A percentile compares a stretch with the other conserved stretches of the same genome.
Evolutionary conservation across 2,888 invertebrate genomes (phyloP).

Genomic region (Hofmannophila pseudospretella): DNA sequence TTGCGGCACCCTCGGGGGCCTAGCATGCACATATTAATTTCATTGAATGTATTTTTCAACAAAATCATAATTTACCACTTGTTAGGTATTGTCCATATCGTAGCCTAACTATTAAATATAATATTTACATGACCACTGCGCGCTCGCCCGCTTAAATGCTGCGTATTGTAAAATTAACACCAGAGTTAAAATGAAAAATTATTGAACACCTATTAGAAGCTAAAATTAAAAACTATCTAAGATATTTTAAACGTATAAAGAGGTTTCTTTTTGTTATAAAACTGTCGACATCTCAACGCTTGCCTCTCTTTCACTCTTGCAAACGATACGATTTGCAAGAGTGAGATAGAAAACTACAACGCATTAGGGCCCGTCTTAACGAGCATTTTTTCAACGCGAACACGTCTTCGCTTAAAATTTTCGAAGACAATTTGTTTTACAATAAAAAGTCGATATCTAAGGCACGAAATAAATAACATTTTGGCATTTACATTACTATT

Average conservation of each 20-base stretch:
- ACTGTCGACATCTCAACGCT: too few relatives aligned
- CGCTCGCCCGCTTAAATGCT: slow-evolving; percentile 49
- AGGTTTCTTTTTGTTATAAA: slow-evolving; percentile 40
- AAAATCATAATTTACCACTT: slow-evolving; percentile 71
- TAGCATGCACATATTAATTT: slow-evolving; percentile 63
- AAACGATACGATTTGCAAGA: too few relatives aligned
- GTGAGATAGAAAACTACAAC: too few relatives aligned
- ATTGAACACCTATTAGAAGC: slow-evolving; percentile 75
- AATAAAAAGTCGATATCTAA: too few relatives aligned
- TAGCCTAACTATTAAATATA: slow-evolving; percentile 69
- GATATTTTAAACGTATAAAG: slow-evolving; percentile 59
- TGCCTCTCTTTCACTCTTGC: too few relatives aligned
- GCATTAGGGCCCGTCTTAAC: too few relatives aligned
- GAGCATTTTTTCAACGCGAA: too few relatives aligned
- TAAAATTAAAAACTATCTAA: slow-evolving; percentile 72
- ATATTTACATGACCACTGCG: slow-evolving; percentile 54
- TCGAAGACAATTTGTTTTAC: too few relatives aligned
- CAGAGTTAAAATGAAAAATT: slow-evolving; percentile 44
- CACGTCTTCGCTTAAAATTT: too few relatives aligned
- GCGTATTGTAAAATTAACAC: slow-evolving; percentile 40
- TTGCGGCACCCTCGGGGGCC: slow-evolving; percentile 24
- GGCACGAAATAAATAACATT: too few relatives aligned
- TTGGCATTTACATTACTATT: too few relatives aligned
- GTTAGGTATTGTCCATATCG: slow-evolving; percentile 77
- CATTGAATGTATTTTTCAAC: slow-evolving; percentile 74